Conservation (phyloP, 2,113 vertebrate species). For the Chascanopsetta lugubris region DNA sequence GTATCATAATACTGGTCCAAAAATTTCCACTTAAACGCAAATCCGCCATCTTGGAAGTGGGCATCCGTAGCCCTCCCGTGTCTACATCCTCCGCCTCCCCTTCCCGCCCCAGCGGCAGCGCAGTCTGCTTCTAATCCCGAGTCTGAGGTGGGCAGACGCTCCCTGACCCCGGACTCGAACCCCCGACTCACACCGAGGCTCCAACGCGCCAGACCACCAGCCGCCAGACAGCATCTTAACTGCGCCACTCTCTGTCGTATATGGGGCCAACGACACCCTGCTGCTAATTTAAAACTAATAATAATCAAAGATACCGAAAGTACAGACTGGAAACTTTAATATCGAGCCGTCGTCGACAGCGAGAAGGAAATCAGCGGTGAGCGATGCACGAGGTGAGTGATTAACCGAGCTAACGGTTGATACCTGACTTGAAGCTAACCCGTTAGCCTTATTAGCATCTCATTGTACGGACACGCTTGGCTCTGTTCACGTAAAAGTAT, state of each 20-base stretch:
- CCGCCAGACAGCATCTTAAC: too few relatives aligned
- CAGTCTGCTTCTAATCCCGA: too few relatives aligned
- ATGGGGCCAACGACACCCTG: not conserved
- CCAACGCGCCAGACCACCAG: too few relatives aligned
- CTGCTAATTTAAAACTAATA: not conserved
- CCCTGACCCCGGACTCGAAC: too few relatives aligned
- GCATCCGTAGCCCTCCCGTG: too few relatives aligned
- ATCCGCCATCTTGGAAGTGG: too few relatives aligned
- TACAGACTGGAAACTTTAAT: not conserved
- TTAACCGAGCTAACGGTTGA: not conserved
- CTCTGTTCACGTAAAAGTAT: too few relatives aligned
- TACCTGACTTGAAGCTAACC: not conserved
- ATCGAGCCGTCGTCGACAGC: not conserved
- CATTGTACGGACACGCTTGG: not conserved
- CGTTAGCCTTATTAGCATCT: slow-evolving; percentile 37
- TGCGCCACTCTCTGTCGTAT: not conserved
- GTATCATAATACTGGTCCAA: too few relatives aligned
- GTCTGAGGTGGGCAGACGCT: not conserved
- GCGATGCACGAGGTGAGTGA: slow-evolving; percentile 24
- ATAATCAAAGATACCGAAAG: not conserved
- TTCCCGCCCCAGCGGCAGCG: too few relatives aligned
- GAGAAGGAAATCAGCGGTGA: not conserved
- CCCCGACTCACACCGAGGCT: not conserved
- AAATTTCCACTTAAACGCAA: too few relatives aligned
- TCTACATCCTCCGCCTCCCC: too few relatives aligned